A percentile compares a stretch with the other conserved stretches of the same genome.
Conservation (phyloP, 2,113 vertebrate species). For the Saccopteryx leptura region DNA sequence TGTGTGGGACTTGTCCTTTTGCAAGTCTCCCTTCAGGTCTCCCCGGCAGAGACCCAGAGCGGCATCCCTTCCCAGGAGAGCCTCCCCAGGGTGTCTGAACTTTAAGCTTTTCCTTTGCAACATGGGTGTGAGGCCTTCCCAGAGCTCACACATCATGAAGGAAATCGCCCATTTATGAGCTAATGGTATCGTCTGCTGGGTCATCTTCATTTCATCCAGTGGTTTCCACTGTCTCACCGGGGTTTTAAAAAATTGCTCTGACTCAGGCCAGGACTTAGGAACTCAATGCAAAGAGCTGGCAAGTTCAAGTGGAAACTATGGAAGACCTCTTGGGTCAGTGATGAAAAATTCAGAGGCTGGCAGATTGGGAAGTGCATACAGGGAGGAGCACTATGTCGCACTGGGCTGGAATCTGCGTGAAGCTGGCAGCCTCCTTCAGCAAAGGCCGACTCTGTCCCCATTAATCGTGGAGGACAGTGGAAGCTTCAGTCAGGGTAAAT, state of each 20-base stretch:
- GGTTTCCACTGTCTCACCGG: background rate
- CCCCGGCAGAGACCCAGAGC: no score
- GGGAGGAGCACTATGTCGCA: background rate
- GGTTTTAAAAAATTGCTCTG: background rate
- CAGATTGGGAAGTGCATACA: background rate
- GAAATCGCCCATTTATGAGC: rapidly evolving
- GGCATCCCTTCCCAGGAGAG: rapidly evolving
- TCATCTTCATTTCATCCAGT: rapidly evolving
- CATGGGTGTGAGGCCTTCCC: rapidly evolving
- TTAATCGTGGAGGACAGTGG: rapidly evolving
- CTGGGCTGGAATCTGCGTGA: rapidly evolving
- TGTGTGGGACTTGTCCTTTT: rapidly evolving
- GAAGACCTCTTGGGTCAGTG: background rate
- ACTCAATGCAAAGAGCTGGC: rapidly evolving
- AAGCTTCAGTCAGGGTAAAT: rapidly evolving
- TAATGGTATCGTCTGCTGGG: rapidly evolving
- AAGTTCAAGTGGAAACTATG: rapidly evolving
- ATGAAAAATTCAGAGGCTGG: rapidly evolving
- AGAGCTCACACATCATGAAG: rapidly evolving
- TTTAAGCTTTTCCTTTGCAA: background rate
- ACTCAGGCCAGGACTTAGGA: background rate
- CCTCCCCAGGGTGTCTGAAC: rapidly evolving
- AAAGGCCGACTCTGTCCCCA: background rate
- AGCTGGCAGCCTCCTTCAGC: background rate
- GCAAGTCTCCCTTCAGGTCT: background rate